Evolutionary conservation across 2,113 vertebrate genomes (phyloP).

Genomic region (Tiliqua scincoides): DNA sequence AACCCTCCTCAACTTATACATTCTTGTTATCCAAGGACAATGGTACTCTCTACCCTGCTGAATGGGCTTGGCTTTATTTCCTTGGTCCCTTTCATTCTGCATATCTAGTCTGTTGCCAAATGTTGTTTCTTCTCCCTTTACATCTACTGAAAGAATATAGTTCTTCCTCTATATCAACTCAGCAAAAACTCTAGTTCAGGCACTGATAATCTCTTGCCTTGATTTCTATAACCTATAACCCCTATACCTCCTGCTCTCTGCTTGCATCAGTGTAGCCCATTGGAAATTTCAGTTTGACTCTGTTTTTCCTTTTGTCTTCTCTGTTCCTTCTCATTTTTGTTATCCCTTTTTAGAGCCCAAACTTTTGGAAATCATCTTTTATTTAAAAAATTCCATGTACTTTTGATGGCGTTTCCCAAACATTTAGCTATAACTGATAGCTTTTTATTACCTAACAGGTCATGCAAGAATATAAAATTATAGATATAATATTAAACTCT

Average conservation of each 20-base stretch:
- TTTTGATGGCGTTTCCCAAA: neutral
- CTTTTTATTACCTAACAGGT: neutral
- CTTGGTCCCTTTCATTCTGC: neutral
- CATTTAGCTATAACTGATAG: neutral
- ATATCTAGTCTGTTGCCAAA: neutral
- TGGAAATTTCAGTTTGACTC: neutral
- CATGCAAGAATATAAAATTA: too few relatives aligned
- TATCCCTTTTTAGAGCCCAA: too few relatives aligned
- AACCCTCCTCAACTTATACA: neutral
- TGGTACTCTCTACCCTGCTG: neutral
- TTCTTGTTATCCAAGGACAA: neutral
- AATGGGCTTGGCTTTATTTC: neutral
- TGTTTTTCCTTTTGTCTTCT: too few relatives aligned
- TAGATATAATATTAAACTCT: too few relatives aligned
- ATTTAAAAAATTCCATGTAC: neutral
- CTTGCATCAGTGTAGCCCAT: neutral
- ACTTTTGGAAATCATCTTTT: neutral
- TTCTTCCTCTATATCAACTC: neutral
- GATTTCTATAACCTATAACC: neutral
- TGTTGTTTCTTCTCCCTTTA: neutral
- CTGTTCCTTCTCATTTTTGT: neutral
- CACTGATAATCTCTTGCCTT: neutral
- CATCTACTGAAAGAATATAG: neutral
- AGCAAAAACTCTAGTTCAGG: neutral
- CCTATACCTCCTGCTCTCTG: neutral